phyloP scores from a whole-genome alignment of 2,888 invertebrate genomes.

The Drosophila acutilabella region DNA sequence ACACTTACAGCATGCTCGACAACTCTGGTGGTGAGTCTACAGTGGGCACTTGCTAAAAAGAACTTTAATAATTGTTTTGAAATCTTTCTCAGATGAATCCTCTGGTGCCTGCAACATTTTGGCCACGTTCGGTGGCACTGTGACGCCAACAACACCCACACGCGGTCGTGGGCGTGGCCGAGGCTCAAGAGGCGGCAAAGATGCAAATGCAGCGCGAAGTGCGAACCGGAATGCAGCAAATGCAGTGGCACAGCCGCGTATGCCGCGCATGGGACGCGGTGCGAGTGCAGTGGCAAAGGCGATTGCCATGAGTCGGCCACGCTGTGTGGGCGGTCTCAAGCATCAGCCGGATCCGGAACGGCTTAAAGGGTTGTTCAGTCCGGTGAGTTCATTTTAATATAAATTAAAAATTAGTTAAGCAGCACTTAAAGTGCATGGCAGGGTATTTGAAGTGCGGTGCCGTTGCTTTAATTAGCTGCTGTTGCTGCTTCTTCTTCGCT shows the following conservation, averaged over 20 bases:
- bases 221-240: slow-evolving; percentile 25
- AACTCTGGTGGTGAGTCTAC: slow-evolving; percentile 75
- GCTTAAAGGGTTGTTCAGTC: slow-evolving; percentile 82
- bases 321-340: slow-evolving; percentile 83
- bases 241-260: slow-evolving; percentile 62
- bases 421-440: not conserved
- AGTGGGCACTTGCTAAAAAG: no score
- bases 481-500: slow-evolving; percentile 5
- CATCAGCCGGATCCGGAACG: slow-evolving; percentile 83
- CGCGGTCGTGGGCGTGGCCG: slow-evolving; percentile 78
- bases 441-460: slow-evolving; percentile 21
- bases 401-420: no score
- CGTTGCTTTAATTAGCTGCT: not conserved
- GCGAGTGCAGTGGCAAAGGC: slow-evolving; percentile 83
- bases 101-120: slow-evolving; percentile 31
- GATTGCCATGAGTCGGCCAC: slow-evolving; percentile 80
- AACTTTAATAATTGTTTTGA: not conserved
- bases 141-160: slow-evolving; percentile 40
- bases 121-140: slow-evolving; percentile 30
- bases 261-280: slow-evolving; percentile 82
- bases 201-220: slow-evolving; percentile 12
- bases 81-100: slow-evolving; percentile 53
- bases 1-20: slow-evolving; percentile 69
- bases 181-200: slow-evolving; percentile 59
- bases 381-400: slow-evolving; percentile 71